Percentiles rank a stretch among this genome's conserved stretches.
These are phyloP conservation scores for Elaphurus davidianus DNA, from an alignment of 2,113 vertebrate species.

Conservation along the genomic window DNA sequence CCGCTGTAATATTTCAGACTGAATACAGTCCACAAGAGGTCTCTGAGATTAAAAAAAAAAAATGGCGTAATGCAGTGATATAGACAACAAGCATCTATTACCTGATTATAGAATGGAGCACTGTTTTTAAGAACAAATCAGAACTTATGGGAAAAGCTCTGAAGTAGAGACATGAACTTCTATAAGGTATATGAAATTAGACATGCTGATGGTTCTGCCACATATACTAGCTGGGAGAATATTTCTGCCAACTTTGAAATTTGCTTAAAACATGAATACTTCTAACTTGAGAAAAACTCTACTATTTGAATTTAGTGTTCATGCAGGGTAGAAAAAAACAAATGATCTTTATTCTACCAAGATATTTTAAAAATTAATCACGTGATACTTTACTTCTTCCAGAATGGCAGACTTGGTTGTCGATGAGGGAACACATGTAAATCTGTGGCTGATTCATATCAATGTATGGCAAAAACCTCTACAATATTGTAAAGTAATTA, in stretches of 20 bases:
- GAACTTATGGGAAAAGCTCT: background rate
- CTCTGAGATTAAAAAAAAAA: background rate
- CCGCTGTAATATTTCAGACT: background rate
- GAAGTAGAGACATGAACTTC: background rate
- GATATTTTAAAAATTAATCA: background rate
- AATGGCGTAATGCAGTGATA: background rate
- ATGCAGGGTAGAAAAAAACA: background rate
- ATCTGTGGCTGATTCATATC: too few relatives aligned
- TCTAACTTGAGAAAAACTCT: background rate
- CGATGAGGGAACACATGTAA: background rate
- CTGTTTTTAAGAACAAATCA: conserved; percentile 1
- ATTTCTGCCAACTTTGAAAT: conserved; percentile 14
- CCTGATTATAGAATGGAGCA: background rate
- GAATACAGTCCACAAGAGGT: background rate
- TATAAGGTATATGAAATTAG: background rate
- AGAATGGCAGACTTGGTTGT: background rate
- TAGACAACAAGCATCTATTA: background rate
- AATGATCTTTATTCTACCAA: background rate
- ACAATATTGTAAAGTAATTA: too few relatives aligned
- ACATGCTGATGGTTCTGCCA: background rate
- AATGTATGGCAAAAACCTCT: too few relatives aligned
- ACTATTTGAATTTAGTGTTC: background rate
- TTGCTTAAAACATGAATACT: background rate
- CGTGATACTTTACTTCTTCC: background rate
- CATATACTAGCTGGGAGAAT: background rate